Evolutionary conservation across 2,113 vertebrate genomes (phyloP), one percentile per base, ranked within the genome.

Genomic region (Trichomycterus rosablanca): DNA sequence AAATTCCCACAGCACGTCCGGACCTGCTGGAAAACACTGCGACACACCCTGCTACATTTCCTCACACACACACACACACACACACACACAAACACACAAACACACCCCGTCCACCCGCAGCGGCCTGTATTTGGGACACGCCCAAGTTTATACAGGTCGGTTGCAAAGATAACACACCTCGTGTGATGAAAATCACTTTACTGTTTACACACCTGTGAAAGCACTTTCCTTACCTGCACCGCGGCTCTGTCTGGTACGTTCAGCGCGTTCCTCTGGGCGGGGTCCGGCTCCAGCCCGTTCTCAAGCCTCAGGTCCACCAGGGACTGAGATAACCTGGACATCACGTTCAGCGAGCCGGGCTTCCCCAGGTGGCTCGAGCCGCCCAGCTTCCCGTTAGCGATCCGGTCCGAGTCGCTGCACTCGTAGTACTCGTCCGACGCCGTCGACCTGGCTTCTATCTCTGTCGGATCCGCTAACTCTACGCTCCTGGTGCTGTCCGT

Each of bases 341-440:
- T 89, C 75, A 86, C 49, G 49, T 87, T 87, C 48, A 85, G 15
- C 1, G 42, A 14, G 16, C 72, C 70, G 0, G 46, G 70, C 12
- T 63, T 55, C 26, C 18, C 11, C 2, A 35, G 3, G 3, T 50
- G 68, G 1, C 81, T 80, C 0, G 81, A 84, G 4, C 75, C 80
- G 0, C 74, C 45, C 1, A 59, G 72, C 34, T 60, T 60, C 2
- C 82, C 80, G 0, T 85, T 84, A 24, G 50, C 23, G 15, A 82
- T 5, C 0, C 4, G 18, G 3, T 83, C 69, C 1, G 49, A 37
- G 19, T 62, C 71, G 1, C 59, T 3, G 40, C 78, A 83, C 39
- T 96, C 91, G 0, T 84, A 94, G 72, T 88, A 94, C 66, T 97
- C 93, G 0, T 95, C 94, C 0, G 93, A 97, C 32, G 83, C 72